Evolutionary conservation across 2,797 vertebrate genomes (phyloP).

Genomic region (Neostethus bicornis): DNA sequence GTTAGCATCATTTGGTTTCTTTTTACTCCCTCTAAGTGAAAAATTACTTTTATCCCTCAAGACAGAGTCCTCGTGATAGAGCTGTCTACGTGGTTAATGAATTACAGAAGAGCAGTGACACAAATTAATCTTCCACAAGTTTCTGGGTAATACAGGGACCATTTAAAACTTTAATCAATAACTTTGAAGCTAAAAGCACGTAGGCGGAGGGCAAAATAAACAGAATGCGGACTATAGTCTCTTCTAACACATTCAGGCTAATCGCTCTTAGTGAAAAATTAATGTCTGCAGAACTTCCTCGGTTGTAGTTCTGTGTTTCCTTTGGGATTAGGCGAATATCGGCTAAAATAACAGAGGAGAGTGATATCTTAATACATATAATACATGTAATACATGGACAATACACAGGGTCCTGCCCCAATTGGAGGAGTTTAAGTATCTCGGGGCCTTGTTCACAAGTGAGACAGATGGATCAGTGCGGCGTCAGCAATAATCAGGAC

Average conservation of each 20-base stretch:
- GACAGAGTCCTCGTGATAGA: constrained; percentile 94
- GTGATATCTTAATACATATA: constrained; percentile 53
- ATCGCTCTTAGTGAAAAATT: constrained; percentile 94
- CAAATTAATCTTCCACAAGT: constrained; percentile 98
- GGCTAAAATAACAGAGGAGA: constrained; percentile 45
- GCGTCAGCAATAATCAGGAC: too few species aligned
- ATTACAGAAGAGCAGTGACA: constrained; percentile 98
- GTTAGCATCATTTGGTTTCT: constrained; percentile 54
- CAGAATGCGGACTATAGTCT: constrained; percentile 86
- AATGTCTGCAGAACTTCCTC: constrained; percentile 96
- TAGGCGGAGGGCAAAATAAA: constrained; percentile 96
- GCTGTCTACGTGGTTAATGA: constrained; percentile 96
- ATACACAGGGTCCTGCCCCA: too few species aligned
- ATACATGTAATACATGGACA: too few species aligned
- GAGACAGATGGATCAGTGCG: too few species aligned
- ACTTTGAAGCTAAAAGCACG: constrained; percentile 96
- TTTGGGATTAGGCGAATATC: constrained; percentile 73
- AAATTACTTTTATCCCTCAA: constrained; percentile 91
- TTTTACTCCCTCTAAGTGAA: constrained; percentile 89
- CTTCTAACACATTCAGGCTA: constrained; percentile 90
- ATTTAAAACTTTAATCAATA: constrained; percentile 99
- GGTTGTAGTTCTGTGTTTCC: constrained; percentile 84
- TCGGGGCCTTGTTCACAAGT: too few species aligned
- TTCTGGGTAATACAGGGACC: constrained; percentile 96
- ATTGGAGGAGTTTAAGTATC: too few species aligned